phyloP scores from a whole-genome alignment of 2,888 invertebrate genomes.

The Eutolmus rufibarbis region DNA sequence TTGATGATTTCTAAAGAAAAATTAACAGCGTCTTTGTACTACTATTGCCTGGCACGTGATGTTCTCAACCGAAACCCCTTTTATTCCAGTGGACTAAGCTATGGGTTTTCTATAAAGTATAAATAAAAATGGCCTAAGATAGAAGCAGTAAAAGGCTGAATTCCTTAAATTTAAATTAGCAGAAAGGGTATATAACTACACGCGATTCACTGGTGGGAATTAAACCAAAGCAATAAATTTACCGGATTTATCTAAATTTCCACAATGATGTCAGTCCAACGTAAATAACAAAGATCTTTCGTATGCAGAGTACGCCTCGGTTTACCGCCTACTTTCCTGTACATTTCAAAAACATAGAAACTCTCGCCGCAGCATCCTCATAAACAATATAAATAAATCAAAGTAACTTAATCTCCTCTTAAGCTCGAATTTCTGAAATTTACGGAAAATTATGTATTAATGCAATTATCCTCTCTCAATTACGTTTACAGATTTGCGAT shows the following conservation, averaged over 20 bases:
- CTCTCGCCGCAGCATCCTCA: not conserved
- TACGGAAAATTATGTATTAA: not conserved
- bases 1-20: not conserved
- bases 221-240: not conserved
- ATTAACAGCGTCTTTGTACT: not conserved
- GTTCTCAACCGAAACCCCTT: not conserved
- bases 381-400: not conserved
- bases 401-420: not conserved
- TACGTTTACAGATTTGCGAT: conserved; percentile 64
- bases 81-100: not conserved
- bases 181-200: not conserved
- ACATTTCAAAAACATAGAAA: not conserved
- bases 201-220: not conserved
- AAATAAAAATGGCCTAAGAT: not conserved
- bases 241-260: not conserved
- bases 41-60: not conserved
- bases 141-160: not conserved
- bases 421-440: not conserved
- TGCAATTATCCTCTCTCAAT: not conserved
- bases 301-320: not conserved
- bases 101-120: not conserved
- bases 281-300: not conserved
- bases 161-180: not conserved
- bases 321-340: not conserved
- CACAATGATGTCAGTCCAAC: not conserved